These are phyloP conservation scores for Drosophila ficusphila DNA, from an alignment of 1,140 invertebrate genomes.

Conservation along the genomic window DNA sequence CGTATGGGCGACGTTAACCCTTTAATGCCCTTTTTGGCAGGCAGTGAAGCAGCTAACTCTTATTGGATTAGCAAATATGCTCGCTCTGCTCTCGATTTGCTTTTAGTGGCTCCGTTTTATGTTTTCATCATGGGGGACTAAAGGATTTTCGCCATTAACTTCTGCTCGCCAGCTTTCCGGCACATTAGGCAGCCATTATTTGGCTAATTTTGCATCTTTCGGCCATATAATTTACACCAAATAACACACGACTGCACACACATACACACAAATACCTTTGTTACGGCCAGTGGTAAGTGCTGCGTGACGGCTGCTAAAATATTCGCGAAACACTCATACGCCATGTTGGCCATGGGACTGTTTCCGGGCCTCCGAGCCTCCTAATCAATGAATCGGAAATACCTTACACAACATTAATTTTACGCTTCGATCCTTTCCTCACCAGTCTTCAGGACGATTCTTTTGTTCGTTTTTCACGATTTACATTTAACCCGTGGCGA, in stretches of 20 bases:
- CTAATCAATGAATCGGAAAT: slow-evolving; percentile 79
- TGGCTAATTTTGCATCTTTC: slow-evolving; percentile 80
- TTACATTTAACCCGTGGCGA: neutral
- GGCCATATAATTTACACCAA: slow-evolving; percentile 80
- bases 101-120: slow-evolving; percentile 56
- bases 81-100: slow-evolving; percentile 34
- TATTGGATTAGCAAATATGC: slow-evolving; percentile 64
- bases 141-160: slow-evolving; percentile 73
- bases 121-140: slow-evolving; percentile 59
- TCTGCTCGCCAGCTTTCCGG: slow-evolving; percentile 58
- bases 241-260: slow-evolving; percentile 77
- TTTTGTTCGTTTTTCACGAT: neutral
- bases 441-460: neutral
- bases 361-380: slow-evolving; percentile 22
- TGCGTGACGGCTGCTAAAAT: slow-evolving; percentile 51
- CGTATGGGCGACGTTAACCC: slow-evolving; percentile 20
- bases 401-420: slow-evolving; percentile 77
- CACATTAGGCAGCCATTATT: slow-evolving; percentile 77
- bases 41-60: slow-evolving; percentile 47
- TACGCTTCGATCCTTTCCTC: slow-evolving; percentile 35
- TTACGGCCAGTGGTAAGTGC: slow-evolving; percentile 36
- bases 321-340: slow-evolving; percentile 67
- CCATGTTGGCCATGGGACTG: slow-evolving; percentile 33
- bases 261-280: slow-evolving; percentile 11
- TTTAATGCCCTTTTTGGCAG: slow-evolving; percentile 16